Evolutionary conservation across 2,888 invertebrate species (phyloP).

Genomic region (Scaeva pyrastri): DNA sequence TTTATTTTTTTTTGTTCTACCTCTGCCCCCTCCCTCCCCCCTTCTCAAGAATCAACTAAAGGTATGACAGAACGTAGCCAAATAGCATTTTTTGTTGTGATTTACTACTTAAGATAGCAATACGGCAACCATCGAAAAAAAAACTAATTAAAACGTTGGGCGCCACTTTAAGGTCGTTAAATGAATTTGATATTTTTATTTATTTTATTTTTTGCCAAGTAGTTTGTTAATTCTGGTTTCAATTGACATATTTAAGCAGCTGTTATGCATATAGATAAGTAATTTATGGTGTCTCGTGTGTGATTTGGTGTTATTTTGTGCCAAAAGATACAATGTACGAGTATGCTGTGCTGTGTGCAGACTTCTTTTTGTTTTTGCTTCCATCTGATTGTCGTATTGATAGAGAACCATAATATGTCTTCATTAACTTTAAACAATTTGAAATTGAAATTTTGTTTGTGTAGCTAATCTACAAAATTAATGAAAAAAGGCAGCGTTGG

Average conservation of each 20-base stretch:
- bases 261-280: constrained; percentile 33
- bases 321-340: constrained; percentile 35
- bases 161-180: constrained; percentile 54
- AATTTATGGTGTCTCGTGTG: constrained; percentile 23
- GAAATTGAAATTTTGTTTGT: background rate
- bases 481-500: constrained; percentile 5
- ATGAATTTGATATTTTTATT: constrained; percentile 36
- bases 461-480: background rate
- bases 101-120: constrained; percentile 34
- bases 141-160: constrained; percentile 27
- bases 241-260: constrained; percentile 35
- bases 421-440: background rate
- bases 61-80: constrained; percentile 38
- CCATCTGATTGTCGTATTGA: background rate
- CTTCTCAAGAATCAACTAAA: constrained; percentile 19
- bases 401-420: background rate
- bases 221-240: constrained; percentile 36
- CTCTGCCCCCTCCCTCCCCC: too few species aligned
- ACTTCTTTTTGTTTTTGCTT: background rate
- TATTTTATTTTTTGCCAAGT: constrained; percentile 8
- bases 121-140: constrained; percentile 7
- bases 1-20: constrained; percentile 5
- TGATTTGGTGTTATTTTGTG: constrained; percentile 7
- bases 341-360: background rate
- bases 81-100: constrained; percentile 31